phyloP scores from a whole-genome alignment of 2,797 vertebrate species.

The Rhinichthys osculus region DNA sequence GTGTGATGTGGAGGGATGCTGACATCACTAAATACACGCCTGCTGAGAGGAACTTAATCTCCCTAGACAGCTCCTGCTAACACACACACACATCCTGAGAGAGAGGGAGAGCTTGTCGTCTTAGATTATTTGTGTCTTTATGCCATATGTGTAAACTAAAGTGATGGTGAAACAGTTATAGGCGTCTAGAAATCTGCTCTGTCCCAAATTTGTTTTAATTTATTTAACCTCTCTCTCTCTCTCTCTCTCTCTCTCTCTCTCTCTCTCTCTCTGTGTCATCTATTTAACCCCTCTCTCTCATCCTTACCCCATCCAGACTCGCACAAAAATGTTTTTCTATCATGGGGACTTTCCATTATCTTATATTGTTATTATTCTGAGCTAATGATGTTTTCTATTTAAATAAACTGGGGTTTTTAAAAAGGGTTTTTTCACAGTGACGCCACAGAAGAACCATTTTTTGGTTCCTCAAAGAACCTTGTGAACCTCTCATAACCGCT shows the following conservation, averaged over 20 bases:
- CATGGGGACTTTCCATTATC: background rate
- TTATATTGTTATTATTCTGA: background rate
- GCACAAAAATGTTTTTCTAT: background rate
- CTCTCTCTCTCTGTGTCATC: too few species aligned
- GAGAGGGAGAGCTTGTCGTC: slow-evolving; percentile 42
- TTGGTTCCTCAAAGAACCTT: background rate
- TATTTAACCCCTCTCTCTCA: background rate
- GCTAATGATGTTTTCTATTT: background rate
- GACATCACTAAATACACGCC: slow-evolving; percentile 67
- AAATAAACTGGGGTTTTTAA: too few species aligned
- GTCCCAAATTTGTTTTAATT: background rate
- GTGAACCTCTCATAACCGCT: too few species aligned
- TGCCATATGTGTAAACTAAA: slow-evolving; percentile 23
- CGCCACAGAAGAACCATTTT: background rate
- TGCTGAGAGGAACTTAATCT: slow-evolving; percentile 67
- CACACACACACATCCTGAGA: slow-evolving; percentile 12
- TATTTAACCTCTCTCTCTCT: background rate
- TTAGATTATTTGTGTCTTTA: slow-evolving; percentile 29
- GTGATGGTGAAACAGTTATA: slow-evolving; percentile 13
- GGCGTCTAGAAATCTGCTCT: background rate
- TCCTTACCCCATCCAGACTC: background rate
- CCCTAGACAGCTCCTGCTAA: slow-evolving; percentile 64
- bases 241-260: too few species aligned
- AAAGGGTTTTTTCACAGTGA: background rate
- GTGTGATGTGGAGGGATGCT: slow-evolving; percentile 63